Conservation (phyloP, 2,888 invertebrate genomes). For the Conus canariensis region DNA sequence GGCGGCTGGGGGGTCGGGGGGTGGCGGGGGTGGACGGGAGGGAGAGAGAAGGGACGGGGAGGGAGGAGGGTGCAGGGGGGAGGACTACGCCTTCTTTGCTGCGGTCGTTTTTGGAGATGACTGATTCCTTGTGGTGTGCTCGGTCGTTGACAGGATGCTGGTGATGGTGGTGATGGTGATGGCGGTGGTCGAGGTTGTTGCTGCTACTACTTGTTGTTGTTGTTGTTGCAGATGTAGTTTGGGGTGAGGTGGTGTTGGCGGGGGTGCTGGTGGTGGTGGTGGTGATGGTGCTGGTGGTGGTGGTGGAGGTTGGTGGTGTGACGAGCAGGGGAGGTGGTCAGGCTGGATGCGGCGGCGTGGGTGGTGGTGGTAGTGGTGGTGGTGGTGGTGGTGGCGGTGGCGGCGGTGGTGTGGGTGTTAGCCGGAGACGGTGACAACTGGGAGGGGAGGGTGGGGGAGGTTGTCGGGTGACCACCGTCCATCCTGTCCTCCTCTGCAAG, state of each 20-base stretch:
- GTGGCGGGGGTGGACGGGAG: neutral
- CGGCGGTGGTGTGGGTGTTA: neutral
- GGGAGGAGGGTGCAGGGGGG: neutral
- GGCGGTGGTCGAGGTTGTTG: neutral
- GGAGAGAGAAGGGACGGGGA: neutral
- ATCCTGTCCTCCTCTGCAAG: neutral
- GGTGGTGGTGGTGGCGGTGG: neutral
- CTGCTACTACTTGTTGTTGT: neutral
- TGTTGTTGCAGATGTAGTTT: neutral
- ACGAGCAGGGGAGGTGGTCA: neutral
- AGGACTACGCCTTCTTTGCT: no score
- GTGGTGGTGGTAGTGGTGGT: neutral
- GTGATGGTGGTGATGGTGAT: neutral
- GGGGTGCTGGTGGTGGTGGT: neutral
- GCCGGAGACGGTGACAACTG: neutral
- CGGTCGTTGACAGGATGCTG: neutral
- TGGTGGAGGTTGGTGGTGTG: neutral
- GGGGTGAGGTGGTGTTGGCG: neutral
- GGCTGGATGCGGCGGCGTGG: neutral
- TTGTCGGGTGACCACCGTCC: neutral
- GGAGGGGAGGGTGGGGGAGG: neutral
- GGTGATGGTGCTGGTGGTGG: neutral
- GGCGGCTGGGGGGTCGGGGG: neutral
- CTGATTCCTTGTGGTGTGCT: no score
- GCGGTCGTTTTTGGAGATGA: no score